Base-by-base conservation (phyloP, 2,888 invertebrate species). In the Hemithea aestivaria region DNA sequence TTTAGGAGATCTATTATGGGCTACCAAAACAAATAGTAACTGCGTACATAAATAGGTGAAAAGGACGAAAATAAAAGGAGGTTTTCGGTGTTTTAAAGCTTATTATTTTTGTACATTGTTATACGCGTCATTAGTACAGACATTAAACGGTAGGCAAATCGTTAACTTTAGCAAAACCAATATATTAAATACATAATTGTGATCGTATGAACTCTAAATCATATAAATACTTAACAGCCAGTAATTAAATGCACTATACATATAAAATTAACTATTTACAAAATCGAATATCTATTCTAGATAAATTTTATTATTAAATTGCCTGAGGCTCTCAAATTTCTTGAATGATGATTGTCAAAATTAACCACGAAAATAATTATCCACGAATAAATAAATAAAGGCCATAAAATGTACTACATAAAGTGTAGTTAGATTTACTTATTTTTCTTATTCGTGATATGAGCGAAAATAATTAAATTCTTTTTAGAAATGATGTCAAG, bases 81-180 rank as follows among this genome's bases (percentile, higher is more conserved):
- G 63, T 67, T 73, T 66, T 78, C 26, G 27, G 46, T 40, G 48
- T 51, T 53, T 83, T 84, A 83, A 84, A 85, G 85, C 85, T 81
- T 84, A 76, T 85, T 79, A 81, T 79, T 82, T 83, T 84, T 84
- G 77, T 82, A 84, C 81, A 77, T 63, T 76, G 70, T 83, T 85
- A 82, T 71, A 79, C 65, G 80, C 77, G 59, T 68, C 58, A 78
- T 80, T 82, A 82, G 81, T 84, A 41, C 45, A 52, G 40, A 49
- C 26, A 36, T 38, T 45, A 41, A 25, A 47, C 37, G 33, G 57
- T 55, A 58, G 54, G 45, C 45, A 60, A 63, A 62, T 62, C 53
- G 63, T 65, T 46, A 63, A 60, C 26, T 66, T 66, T 73, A 53
- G 56, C 63, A 7, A 35, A 64, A 67, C 53, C 45, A 58, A 67